Evolutionary conservation across 2,888 invertebrate species (phyloP), one percentile per base, ranked within the genome.

Genomic region (Stramonita haemastoma): DNA sequence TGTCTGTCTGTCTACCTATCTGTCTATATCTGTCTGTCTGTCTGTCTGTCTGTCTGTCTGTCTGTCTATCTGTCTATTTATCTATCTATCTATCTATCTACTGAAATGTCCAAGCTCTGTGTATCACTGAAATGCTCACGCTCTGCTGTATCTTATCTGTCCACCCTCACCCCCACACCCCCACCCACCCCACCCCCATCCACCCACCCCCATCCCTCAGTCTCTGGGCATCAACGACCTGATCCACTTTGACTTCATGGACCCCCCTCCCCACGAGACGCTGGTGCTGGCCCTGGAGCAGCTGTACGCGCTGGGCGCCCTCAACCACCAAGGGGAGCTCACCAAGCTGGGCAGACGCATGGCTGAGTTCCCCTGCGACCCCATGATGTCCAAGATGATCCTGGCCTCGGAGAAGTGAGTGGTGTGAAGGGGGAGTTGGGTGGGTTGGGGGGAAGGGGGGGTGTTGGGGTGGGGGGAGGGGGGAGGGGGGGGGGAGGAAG

Each of bases 341-440:
- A 99, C 99, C 1, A 99, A 99, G 96, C 97, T 99, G 91, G 99
- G 99, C 0, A 97, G 99, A 92, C 97, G 98, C 95, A 99, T 99
- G 99, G 99, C 99, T 0, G 99, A 99, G 96, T 99, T 99, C 96
- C 99, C 99, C 0, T 98, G 99, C 22, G 99, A 99, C 96, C 99
- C 99, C 0, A 98, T 99, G 98, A 98, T 99, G 97, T 98, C 99
- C 0, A 99, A 99, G 97, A 99, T 99, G 98, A 97, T 99, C 89
- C 96, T 99, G 88, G 99, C 99, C 0, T 98, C 99, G 94, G 99
- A 99, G 97, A 99, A 98, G 97, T 98, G 96, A 97, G 97, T 90
- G 29, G 34, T 81, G 81, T 79, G n/a, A n/a, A 73, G 1, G 26
- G 73, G 26, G 19, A 5, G 34, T n/a, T 81, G 29, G 15, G 60